Evolutionary conservation across 2,113 vertebrate species (phyloP).

Genomic region (Sander lucioperca): DNA sequence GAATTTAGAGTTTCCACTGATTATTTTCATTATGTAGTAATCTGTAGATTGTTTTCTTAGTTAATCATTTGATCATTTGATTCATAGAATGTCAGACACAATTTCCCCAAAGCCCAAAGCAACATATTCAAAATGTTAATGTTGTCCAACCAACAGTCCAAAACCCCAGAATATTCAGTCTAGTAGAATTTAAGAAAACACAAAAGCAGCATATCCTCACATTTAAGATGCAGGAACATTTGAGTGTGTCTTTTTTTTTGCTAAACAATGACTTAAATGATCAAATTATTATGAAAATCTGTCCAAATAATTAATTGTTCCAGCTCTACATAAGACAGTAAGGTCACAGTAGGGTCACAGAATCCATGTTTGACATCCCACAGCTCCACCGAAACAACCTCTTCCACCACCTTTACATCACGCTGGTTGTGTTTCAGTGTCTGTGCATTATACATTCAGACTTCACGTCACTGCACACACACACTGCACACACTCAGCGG

Average conservation of each 20-base stretch:
- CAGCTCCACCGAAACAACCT: constrained; percentile 19
- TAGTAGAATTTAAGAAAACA: background rate
- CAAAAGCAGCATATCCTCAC: background rate
- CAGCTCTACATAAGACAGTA: background rate
- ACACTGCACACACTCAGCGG: constrained; percentile 39
- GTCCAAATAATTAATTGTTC: background rate
- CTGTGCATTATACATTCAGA: constrained; percentile 52
- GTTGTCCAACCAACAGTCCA: background rate
- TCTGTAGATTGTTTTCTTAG: too few relatives aligned
- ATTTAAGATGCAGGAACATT: background rate
- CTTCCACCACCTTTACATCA: constrained; percentile 39
- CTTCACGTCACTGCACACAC: constrained; percentile 52
- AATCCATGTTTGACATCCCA: constrained; percentile 18
- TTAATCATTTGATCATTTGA: background rate
- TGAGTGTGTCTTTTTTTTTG: background rate
- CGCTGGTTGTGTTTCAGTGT: constrained; percentile 17
- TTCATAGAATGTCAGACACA: background rate
- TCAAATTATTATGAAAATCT: background rate
- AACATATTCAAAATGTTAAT: background rate
- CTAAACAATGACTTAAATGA: background rate
- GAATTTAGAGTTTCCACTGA: background rate
- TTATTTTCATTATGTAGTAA: background rate
- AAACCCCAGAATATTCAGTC: background rate
- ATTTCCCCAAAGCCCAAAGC: background rate
- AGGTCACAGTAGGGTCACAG: constrained; percentile 33